These are phyloP conservation scores for Serrognathus titanus DNA, from an alignment of 2,888 invertebrate species.

Conservation along the genomic window DNA sequence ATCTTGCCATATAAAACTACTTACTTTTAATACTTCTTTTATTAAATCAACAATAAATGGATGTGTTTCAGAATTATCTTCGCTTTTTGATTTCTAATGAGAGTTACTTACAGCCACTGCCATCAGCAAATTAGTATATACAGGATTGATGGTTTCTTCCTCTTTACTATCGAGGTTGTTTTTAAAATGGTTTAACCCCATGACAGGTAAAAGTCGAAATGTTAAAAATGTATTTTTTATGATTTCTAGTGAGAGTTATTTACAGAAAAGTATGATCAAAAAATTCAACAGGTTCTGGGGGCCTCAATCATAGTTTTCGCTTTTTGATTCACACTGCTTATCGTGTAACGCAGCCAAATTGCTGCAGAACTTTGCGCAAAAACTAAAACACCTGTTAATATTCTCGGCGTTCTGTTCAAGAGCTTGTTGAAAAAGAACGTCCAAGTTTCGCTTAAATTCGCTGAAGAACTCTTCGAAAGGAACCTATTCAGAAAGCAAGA, in stretches of 20 bases:
- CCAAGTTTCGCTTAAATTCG: constrained; percentile 4
- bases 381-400: too few species aligned
- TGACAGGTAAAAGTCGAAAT: constrained; percentile 53
- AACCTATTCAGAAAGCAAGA: too few species aligned
- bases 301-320: constrained; percentile 1
- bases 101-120: constrained; percentile 71
- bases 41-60: constrained; percentile 8
- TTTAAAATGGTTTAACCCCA: constrained; percentile 80
- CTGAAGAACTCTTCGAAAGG: neutral
- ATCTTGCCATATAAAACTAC: neutral
- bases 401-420: neutral
- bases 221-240: neutral
- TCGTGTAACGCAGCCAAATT: neutral
- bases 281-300: constrained; percentile 4
- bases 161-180: constrained; percentile 67
- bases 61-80: constrained; percentile 3
- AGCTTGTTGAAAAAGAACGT: neutral
- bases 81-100: neutral
- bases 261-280: constrained; percentile 8
- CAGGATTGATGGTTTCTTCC: constrained; percentile 64
- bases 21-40: constrained; percentile 3
- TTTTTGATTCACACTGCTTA: too few species aligned
- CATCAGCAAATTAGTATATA: constrained; percentile 65
- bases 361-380: too few species aligned
- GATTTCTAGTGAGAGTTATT: neutral